Evolutionary conservation across 2,888 invertebrate genomes (phyloP), one percentile per base, ranked within the genome.

Genomic region (Hypolimnas misippus): DNA sequence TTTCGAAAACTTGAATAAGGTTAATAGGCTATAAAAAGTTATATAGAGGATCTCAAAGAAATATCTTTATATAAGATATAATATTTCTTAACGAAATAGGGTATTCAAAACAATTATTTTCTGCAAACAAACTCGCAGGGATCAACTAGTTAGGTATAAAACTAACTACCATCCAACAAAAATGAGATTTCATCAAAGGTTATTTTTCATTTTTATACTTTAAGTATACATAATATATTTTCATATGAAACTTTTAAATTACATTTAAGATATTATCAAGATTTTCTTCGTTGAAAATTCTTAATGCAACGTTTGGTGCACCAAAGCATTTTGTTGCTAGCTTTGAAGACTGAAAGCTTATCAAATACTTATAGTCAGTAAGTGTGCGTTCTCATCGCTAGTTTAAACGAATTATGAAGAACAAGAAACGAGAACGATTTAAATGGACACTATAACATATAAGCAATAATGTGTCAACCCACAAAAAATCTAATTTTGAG

Each of bases 331-430:
- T 42, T 10, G 16, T 42, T 2, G 17, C 42, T 17, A 7, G 0
- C 12, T 46, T 46, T 46, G 21, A 46, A 46, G 21, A 25, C n/a
- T 12, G n/a, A 14, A 46, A 21, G 6, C 8, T 21, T n/a, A n/a
- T 46, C 21, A 46, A 46, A 21, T n/a, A n/a, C n/a, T n/a, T 10
- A 46, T 21, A 46, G 12, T 46, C 44, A 44, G 44, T 19, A 12
- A 17, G 40, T 40, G 16, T 8, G 10, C 17, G 16, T n/a, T 46
- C 4, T 5, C 19, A 17, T 44, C 19, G 19, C 19, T 10, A 3
- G 17, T 12, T 44, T 6, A 44, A 44, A 19, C 3, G 44, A 44
- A 44, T 19, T 44, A n/a, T n/a, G n/a, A n/a, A n/a, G n/a, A n/a
- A n/a, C n/a, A n/a, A n/a, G n/a, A n/a, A n/a, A n/a, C n/a, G 31